A percentile compares a stretch with the other conserved stretches of the same genome.
Conservation (phyloP, 1,140 invertebrate species). For the Formica selysi region DNA sequence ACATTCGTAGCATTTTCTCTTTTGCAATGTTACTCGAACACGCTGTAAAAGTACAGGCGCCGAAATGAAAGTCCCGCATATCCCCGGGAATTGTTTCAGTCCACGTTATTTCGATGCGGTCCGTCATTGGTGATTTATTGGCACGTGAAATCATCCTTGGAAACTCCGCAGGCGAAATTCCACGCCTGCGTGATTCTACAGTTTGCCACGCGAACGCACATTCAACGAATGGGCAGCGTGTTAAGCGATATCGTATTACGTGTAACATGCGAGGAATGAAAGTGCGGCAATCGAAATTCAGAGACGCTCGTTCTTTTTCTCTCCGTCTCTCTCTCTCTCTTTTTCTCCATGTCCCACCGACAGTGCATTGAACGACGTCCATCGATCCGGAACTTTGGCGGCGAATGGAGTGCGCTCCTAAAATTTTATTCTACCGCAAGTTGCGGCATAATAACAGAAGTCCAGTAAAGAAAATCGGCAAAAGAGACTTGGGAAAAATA, state of each 20-base stretch:
- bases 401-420: conserved; percentile 51
- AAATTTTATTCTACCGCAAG: conserved; percentile 51
- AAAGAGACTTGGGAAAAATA: conserved; percentile 18
- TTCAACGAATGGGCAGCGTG: not conserved
- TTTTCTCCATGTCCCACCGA: not conserved
- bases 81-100: conserved; percentile 26
- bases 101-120: conserved; percentile 39
- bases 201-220: not conserved
- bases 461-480: conserved; percentile 1
- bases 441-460: not conserved
- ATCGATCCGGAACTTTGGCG: conserved; percentile 48
- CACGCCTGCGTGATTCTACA: conserved; percentile 29
- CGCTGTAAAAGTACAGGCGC: conserved; percentile 6
- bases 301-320: conserved; percentile 29
- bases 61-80: conserved; percentile 46
- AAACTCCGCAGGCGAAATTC: conserved; percentile 44
- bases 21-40: not conserved
- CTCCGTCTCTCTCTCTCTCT: conserved; percentile 6
- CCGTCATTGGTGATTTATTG: conserved; percentile 57
- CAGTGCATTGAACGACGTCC: conserved; percentile 31
- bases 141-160: conserved; percentile 50
- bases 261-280: conserved; percentile 22
- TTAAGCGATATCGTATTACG: conserved; percentile 37
- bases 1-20: not conserved
- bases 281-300: conserved; percentile 55